Base-by-base conservation (phyloP, 1,140 invertebrate species). In the Pemphigus obesinymphae region DNA sequence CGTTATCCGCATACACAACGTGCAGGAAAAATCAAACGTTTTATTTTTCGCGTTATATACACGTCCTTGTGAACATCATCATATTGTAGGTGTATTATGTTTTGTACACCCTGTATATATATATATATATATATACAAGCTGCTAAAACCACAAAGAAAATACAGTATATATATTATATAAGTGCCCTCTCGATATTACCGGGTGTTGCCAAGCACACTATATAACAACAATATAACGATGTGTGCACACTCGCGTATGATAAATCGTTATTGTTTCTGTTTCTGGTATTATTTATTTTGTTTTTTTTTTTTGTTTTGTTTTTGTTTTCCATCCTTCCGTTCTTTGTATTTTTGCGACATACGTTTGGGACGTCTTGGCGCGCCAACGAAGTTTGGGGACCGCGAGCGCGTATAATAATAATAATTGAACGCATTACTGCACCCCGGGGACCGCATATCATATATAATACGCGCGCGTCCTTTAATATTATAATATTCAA, bases 361-460 rank as follows among this genome's bases (percentile, higher is more conserved):
- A 61, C 34, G 55, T 50, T 73, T 26, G 26, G 70, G 43, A 50
- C 68, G 70, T 48, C 26, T 29, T 17, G 23, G 23, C 61, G 31
- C 17, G 48, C n/a, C n/a, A n/a, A n/a, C 7, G 34, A 7, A 68
- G 61, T 37, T n/a, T 10, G 31, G 58, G 11, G 34, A 34, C 63
- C 63, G 37, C 13, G 40, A 40, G 15, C 40, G 11, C 20, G 29
- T 20, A 70, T 43, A 68, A 63, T 29, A n/a, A 76, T 55, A 63
- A 80, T 80, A 80, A 80, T 80, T 63, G 76, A 80, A 80, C 55
- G 55, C 76, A 37, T 80, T 80, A 80, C 76, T 80, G 53, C 55
- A 23, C 76, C 76, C 55, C 37, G 76, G 76, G 76, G 55, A 80
- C 23, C 75, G 48, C 31, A n/a, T n/a, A n/a, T n/a, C n/a, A n/a